phyloP scores from a whole-genome alignment of 2,888 invertebrate species.

The Endotricha flammealis region DNA sequence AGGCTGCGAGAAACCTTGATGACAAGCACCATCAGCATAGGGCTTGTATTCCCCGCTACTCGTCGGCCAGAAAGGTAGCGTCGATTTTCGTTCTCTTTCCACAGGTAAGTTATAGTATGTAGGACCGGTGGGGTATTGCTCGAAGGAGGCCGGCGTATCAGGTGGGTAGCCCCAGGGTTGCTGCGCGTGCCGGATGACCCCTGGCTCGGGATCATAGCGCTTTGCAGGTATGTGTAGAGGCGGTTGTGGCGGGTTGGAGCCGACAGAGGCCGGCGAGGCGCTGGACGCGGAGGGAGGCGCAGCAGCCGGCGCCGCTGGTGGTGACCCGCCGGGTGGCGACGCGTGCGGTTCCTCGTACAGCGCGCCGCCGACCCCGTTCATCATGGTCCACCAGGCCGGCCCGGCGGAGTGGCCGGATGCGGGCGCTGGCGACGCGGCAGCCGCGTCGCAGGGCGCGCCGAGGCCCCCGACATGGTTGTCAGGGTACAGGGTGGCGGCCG shows the following conservation, averaged over 20 bases:
- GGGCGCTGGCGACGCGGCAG: constrained; percentile 86
- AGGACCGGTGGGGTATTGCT: constrained; percentile 83
- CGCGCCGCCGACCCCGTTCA: constrained; percentile 88
- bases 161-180: constrained; percentile 88
- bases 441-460: constrained; percentile 83
- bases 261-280: constrained; percentile 78
- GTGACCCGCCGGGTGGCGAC: constrained; percentile 78
- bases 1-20: constrained; percentile 84
- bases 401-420: constrained; percentile 90
- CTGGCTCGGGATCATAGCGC: constrained; percentile 82
- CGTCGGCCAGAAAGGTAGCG: constrained; percentile 83
- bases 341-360: constrained; percentile 85
- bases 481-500: constrained; percentile 89
- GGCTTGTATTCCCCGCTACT: constrained; percentile 81
- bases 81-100: constrained; percentile 80
- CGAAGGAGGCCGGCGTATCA: constrained; percentile 80
- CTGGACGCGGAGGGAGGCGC: constrained; percentile 79
- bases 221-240: constrained; percentile 94
- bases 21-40: constrained; percentile 79
- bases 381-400: constrained; percentile 91
- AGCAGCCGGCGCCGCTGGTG: constrained; percentile 83
- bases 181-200: constrained; percentile 87
- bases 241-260: constrained; percentile 85
- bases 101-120: constrained; percentile 87
- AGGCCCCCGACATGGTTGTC: constrained; percentile 84